Conservation (phyloP, 2,888 invertebrate species). For the Spisula subtruncata region DNA sequence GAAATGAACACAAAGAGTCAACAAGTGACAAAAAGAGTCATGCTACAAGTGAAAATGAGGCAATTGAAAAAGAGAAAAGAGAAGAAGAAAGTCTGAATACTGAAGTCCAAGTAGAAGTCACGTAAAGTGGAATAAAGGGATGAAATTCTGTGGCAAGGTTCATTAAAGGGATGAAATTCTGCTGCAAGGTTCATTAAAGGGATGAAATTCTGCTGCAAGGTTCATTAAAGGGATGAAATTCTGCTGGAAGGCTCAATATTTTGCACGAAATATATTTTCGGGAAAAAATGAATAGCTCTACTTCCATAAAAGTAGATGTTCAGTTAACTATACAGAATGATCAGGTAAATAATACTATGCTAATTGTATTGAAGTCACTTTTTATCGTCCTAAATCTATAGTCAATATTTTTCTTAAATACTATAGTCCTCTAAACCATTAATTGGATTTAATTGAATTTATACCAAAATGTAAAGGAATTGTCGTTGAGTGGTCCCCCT, state of each 20-base stretch:
- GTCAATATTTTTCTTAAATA: too few relatives aligned
- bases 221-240: background rate
- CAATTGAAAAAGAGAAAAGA: slow-evolving; percentile 27
- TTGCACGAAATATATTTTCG: background rate
- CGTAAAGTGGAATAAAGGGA: background rate
- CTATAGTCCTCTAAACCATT: too few relatives aligned
- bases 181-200: background rate
- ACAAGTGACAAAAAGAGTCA: background rate
- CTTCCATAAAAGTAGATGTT: slow-evolving; percentile 9
- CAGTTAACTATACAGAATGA: background rate
- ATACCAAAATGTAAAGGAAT: too few relatives aligned
- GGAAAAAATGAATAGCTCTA: background rate
- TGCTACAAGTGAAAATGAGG: slow-evolving; percentile 10
- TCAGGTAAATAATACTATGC: background rate
- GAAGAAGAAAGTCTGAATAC: slow-evolving; percentile 51
- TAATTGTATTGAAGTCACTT: too few relatives aligned
- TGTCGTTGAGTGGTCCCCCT: too few relatives aligned
- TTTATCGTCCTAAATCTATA: too few relatives aligned
- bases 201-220: background rate
- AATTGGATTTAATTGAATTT: too few relatives aligned
- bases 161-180: background rate
- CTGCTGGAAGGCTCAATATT: background rate
- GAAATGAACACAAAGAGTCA: slow-evolving; percentile 18
- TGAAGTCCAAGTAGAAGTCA: slow-evolving; percentile 49
- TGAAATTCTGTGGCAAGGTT: background rate